These are phyloP conservation scores for Lasioglossum malachurum DNA, from an alignment of 2,888 invertebrate genomes.

Conservation along the genomic window DNA sequence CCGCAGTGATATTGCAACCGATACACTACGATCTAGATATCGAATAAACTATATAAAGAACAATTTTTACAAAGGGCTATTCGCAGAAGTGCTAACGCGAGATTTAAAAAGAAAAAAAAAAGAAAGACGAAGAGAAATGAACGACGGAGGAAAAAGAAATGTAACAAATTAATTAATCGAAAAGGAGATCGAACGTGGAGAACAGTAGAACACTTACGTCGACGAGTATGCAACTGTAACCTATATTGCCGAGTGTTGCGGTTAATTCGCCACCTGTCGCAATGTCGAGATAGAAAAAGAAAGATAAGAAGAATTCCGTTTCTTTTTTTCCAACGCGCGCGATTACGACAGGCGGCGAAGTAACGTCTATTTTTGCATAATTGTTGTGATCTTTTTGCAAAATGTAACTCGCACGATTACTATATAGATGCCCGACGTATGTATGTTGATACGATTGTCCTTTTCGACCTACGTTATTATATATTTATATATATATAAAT, in stretches of 20 bases:
- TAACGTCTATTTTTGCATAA: slow-evolving; percentile 86
- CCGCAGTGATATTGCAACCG: slow-evolving; percentile 62
- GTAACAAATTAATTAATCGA: slow-evolving; percentile 26
- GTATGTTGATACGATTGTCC: slow-evolving; percentile 76
- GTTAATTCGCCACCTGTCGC: slow-evolving; percentile 44
- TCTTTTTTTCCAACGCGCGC: slow-evolving; percentile 26
- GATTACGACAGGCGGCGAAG: slow-evolving; percentile 47
- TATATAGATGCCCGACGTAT: slow-evolving; percentile 70
- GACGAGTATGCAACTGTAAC: slow-evolving; percentile 49
- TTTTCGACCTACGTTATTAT: slow-evolving; percentile 77
- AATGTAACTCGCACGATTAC: slow-evolving; percentile 76
- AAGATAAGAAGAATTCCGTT: not conserved
- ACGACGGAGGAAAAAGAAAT: not conserved
- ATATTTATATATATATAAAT: slow-evolving; percentile 55
- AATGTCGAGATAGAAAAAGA: slow-evolving; percentile 25
- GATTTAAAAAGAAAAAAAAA: not conserved
- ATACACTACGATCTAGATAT: slow-evolving; percentile 49
- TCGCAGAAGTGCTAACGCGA: slow-evolving; percentile 50
- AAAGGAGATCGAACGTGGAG: slow-evolving; percentile 18
- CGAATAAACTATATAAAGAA: slow-evolving; percentile 47
- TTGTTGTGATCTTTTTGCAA: slow-evolving; percentile 85
- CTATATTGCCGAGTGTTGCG: slow-evolving; percentile 56
- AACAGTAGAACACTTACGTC: slow-evolving; percentile 28
- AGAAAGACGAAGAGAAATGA: not conserved
- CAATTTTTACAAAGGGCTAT: slow-evolving; percentile 63